phyloP scores from a whole-genome alignment of 2,797 vertebrate genomes.

The Crenuchus spilurus region DNA sequence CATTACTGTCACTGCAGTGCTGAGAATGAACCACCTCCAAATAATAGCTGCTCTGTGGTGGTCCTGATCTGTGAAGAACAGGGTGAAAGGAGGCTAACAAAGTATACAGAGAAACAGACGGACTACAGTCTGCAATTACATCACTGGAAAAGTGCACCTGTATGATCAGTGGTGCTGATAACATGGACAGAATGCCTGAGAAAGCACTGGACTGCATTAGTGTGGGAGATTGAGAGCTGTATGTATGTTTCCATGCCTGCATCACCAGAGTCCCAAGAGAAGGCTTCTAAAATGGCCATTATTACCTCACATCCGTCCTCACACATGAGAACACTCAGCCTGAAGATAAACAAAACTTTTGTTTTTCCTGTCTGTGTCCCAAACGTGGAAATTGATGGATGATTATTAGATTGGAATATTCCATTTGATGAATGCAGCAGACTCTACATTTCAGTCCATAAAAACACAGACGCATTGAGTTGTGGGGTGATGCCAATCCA shows the following conservation, averaged over 20 bases:
- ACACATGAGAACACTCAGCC: slow-evolving; percentile 24
- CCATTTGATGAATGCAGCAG: slow-evolving; percentile 9
- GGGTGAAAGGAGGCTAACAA: too few relatives aligned
- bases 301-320: slow-evolving; percentile 35
- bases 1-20: too few relatives aligned
- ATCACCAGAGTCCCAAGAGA: slow-evolving; percentile 29
- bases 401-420: slow-evolving; percentile 15
- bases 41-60: too few relatives aligned
- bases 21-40: too few relatives aligned
- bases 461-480: background rate
- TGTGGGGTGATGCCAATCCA: background rate
- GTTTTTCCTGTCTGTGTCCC: slow-evolving; percentile 37
- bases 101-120: too few relatives aligned
- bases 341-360: slow-evolving; percentile 36
- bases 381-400: slow-evolving; percentile 14
- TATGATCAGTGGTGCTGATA: too few relatives aligned
- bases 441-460: background rate
- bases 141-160: too few relatives aligned
- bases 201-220: background rate
- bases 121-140: too few relatives aligned
- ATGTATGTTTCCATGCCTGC: slow-evolving; percentile 27
- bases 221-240: background rate
- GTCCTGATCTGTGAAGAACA: too few relatives aligned
- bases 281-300: slow-evolving; percentile 13
- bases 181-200: background rate